phyloP scores from a whole-genome alignment of 2,113 vertebrate genomes.

The Tachuris rubrigastra region DNA sequence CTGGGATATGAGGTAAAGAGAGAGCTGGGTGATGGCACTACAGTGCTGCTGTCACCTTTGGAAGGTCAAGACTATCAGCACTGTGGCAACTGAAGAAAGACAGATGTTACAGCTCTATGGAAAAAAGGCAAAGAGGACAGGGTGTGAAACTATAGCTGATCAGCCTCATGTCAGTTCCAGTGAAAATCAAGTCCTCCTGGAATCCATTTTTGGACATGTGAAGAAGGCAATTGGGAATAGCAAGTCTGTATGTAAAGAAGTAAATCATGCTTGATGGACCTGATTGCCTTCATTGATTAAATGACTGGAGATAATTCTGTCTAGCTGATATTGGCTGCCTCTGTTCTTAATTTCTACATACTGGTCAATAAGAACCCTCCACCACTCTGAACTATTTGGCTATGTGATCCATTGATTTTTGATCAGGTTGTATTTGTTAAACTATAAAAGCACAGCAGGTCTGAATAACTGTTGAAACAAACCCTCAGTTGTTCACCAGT shows the following conservation, averaged over 20 bases:
- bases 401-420: background rate
- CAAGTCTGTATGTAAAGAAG: background rate
- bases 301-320: background rate
- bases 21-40: background rate
- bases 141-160: background rate
- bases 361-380: background rate
- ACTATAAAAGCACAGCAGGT: background rate
- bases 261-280: background rate
- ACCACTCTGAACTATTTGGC: background rate
- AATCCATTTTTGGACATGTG: background rate
- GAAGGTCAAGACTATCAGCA: background rate
- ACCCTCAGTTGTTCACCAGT: background rate
- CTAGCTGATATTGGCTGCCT: background rate
- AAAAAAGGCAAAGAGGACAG: background rate
- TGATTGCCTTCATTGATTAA: background rate
- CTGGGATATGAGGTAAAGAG: background rate
- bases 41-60: background rate
- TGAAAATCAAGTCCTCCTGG: background rate
- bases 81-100: fast-evolving
- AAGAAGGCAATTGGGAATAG: background rate
- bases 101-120: background rate
- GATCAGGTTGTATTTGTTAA: background rate
- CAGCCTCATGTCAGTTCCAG: background rate
- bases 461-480: background rate
- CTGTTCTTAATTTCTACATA: background rate